Percentiles rank a stretch among this genome's conserved stretches.
These are phyloP conservation scores for Basileuterus tristriatus DNA, from an alignment of 2,797 vertebrate genomes.

Conservation along the genomic window DNA sequence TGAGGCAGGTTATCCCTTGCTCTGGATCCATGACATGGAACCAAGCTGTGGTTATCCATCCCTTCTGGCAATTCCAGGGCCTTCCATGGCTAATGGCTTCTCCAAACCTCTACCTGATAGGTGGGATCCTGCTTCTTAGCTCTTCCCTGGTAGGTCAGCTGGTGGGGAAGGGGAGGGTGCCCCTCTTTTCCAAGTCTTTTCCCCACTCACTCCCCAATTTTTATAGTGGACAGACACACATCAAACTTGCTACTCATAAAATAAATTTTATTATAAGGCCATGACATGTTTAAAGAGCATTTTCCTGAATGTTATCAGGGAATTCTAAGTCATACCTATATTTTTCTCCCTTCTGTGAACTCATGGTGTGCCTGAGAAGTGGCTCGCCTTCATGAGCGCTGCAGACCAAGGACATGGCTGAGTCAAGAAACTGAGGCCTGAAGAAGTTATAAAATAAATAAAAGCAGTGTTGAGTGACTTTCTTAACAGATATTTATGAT, in stretches of 20 bases:
- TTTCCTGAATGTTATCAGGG: neutral
- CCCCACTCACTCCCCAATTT: fast-evolving
- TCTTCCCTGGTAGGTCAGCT: neutral
- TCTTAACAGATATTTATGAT: neutral
- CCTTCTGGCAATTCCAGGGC: neutral
- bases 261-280: neutral
- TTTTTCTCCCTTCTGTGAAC: neutral
- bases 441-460: neutral
- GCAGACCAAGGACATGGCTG: fast-evolving
- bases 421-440: neutral
- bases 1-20: fast-evolving
- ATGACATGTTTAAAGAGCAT: fast-evolving
- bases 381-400: fast-evolving
- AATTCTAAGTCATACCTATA: neutral
- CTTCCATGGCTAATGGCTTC: fast-evolving
- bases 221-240: fast-evolving
- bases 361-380: fast-evolving
- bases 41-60: fast-evolving
- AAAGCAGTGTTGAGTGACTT: neutral
- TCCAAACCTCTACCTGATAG: neutral
- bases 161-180: neutral
- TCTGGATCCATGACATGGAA: fast-evolving
- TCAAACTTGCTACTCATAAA: neutral
- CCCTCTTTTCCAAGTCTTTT: neutral
- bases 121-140: neutral